Base-by-base conservation (phyloP, 2,113 vertebrate genomes). In the Mesoclemmys tuberculata region DNA sequence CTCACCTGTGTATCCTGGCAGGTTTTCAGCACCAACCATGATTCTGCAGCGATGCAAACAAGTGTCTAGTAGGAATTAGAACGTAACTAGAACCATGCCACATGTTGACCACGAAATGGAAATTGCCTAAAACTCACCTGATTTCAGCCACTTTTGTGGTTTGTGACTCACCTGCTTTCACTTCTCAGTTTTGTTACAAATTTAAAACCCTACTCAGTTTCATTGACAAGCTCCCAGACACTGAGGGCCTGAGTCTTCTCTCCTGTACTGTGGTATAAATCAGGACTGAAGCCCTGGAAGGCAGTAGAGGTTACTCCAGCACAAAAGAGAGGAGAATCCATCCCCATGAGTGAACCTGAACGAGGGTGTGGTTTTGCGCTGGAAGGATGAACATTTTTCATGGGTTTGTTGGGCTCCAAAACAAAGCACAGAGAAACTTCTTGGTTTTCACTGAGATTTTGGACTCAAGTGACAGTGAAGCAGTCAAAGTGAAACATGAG, bases 321-420 rank as follows among this genome's bases (percentile, higher is more conserved):
- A 22, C 71, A 95, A 94, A 89, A 16, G 56, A 16, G 12, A 10
- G 46, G 75, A 90, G 58, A 83, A 93, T 94, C 80, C 94, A 95
- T 96, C 13, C 85, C 89, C 18, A 10, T 68, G 35, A 68, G 64
- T 38, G 64, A 18, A 38, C 21, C 18, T 92, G 90, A 95, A 87
- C 85, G 79, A 94, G 75, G 5, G 82, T 89, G 93, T 48, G 71
- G 10, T 46, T 96, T 95, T 96, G 94, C 93, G 82, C 94, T 93
- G 92, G 96, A 95, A 97, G 95, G 87, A 87, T 3, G 1, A 96
- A 79, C 54, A 55, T 90, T 96, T 88, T 94, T 51, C 49, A 93
- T 92, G 97, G 95, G 94, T 96, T 96, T 96, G 94, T 90, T 92
- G 90, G 92, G 94, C 92, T 93, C 96, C 96, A 90, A 93, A 96